Base-by-base conservation (phyloP, 53 echinoderm and acorn worm genomes). In the Patiria pectinifera region DNA sequence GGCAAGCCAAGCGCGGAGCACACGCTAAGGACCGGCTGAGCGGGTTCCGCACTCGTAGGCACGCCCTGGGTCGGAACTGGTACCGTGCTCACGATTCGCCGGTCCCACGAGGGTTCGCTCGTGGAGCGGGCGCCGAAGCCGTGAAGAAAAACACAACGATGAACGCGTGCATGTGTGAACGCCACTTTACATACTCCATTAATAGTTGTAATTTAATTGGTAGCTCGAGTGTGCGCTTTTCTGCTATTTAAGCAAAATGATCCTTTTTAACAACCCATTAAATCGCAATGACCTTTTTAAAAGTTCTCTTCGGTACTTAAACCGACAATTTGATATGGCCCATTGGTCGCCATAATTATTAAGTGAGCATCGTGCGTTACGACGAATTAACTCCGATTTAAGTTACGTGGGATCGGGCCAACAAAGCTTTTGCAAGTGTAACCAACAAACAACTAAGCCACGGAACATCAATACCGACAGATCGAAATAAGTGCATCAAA, bases 1-100 rank as follows among this genome's bases (percentile, higher is more conserved):
- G 88, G 88, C 77, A 58, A 88, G 88, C 78, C 18, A 88, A 46
- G 88, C 88, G 88, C 72, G 62, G 78, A 45, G 61, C 88, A 21
- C 88, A 59, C 77, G 88, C 61, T 88, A 13, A 45, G 21, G 74
- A 14, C 60, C 49, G 53, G 5, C 53, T 8, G 53, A 6, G 43
- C 78, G 88, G 88, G 88, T 88, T 77, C 77, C 88, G 78, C 78
- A 88, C 88, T 53, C 78, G 60, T 78, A 59, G 78, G 88, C 78
- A 88, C 58, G 77, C 77, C 88, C 78, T 77, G 76, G 77, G 88
- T 78, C 61, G 59, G 81, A 80, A 81, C 90, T 45, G 81, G 90
- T 44, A 80, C 62, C 69, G 19, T 46, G 21, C 90, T 90, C 90
- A 90, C 90, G 90, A 90, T 22, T 90, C 90, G 10, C 46, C 23